These are phyloP conservation scores for Cephalopachus bancanus DNA, from an alignment of 2,797 vertebrate species.

Conservation along the genomic window DNA sequence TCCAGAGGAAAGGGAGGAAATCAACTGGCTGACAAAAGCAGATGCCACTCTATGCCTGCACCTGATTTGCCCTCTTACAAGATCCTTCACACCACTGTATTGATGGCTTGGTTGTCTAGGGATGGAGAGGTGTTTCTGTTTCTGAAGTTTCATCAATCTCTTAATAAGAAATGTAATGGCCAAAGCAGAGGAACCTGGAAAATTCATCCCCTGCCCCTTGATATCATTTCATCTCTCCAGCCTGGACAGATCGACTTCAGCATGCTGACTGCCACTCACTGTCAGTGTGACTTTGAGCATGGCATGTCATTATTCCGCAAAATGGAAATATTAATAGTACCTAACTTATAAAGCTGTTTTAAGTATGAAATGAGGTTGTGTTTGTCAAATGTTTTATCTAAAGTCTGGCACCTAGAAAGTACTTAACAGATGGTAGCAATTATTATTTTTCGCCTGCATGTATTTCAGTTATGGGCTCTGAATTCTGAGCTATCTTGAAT, in stretches of 20 bases:
- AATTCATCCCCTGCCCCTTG: neutral
- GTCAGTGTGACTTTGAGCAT: neutral
- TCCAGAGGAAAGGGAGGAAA: neutral
- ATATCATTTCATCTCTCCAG: neutral
- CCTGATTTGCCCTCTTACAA: neutral
- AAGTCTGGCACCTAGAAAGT: neutral
- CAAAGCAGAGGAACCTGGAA: neutral
- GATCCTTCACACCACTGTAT: neutral
- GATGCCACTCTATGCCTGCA: neutral
- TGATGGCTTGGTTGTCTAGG: neutral
- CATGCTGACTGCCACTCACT: neutral
- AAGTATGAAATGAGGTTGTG: neutral
- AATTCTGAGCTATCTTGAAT: neutral
- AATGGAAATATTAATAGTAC: neutral
- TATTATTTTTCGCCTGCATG: neutral
- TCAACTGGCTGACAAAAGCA: neutral
- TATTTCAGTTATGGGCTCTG: neutral
- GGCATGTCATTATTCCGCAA: neutral
- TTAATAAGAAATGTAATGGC: neutral
- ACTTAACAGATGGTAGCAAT: neutral
- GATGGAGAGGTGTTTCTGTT: neutral
- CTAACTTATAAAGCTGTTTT: neutral
- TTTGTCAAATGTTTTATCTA: conserved; percentile 17
- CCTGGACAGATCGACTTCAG: neutral
- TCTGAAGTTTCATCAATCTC: neutral